phyloP scores from a whole-genome alignment of 2,888 invertebrate genomes.

The Drosophila heteroneura region DNA sequence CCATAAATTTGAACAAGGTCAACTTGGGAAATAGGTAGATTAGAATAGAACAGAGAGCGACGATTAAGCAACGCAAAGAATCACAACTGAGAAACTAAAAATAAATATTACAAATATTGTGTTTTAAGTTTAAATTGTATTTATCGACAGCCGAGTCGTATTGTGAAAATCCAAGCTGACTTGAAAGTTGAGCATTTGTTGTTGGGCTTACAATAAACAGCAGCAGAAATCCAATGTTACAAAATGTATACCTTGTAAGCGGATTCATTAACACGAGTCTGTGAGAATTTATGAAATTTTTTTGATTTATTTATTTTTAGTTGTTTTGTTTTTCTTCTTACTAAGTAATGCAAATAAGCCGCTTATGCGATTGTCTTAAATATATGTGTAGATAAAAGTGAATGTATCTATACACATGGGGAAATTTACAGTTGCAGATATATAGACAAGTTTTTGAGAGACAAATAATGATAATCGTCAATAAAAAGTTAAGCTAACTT shows the following conservation, averaged over 20 bases:
- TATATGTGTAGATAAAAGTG: slow-evolving; percentile 17
- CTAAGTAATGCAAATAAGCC: slow-evolving; percentile 21
- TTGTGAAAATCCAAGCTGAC: neutral
- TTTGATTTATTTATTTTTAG: neutral
- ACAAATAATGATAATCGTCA: neutral
- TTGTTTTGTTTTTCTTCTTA: slow-evolving; percentile 18
- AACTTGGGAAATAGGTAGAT: slow-evolving; percentile 46
- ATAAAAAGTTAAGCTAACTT: neutral
- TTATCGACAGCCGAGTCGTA: slow-evolving; percentile 7
- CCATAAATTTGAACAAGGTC: slow-evolving; percentile 74
- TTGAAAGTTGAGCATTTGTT: slow-evolving; percentile 33
- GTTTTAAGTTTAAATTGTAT: slow-evolving; percentile 36
- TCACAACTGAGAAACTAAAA: slow-evolving; percentile 21
- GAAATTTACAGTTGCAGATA: slow-evolving; percentile 9
- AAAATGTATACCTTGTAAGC: slow-evolving; percentile 50
- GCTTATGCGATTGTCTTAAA: slow-evolving; percentile 24
- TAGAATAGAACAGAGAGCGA: slow-evolving; percentile 12
- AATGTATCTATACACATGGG: slow-evolving; percentile 24
- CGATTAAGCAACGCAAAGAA: slow-evolving; percentile 64
- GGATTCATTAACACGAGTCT: slow-evolving; percentile 55
- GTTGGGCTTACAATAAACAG: slow-evolving; percentile 1
- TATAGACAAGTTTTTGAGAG: neutral
- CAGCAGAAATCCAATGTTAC: slow-evolving; percentile 10
- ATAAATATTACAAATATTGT: slow-evolving; percentile 53
- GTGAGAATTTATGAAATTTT: slow-evolving; percentile 13